Conservation (phyloP, 2,797 vertebrate species). For the Danio aesculapii region DNA sequence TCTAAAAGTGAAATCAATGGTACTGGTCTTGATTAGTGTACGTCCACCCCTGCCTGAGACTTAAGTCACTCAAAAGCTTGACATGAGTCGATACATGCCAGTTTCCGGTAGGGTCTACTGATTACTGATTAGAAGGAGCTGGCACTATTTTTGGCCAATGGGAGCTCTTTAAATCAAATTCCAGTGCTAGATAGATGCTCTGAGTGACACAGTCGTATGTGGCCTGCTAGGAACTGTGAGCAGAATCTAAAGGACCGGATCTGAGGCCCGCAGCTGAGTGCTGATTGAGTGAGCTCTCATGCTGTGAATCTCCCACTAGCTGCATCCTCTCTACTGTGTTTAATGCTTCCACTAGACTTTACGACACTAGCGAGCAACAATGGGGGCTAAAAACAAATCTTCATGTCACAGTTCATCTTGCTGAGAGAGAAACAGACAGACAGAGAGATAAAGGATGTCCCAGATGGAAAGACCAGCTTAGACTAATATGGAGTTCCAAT, state of each 20-base stretch:
- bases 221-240: constrained; percentile 36
- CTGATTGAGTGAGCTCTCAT: constrained; percentile 56
- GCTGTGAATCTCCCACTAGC: constrained; percentile 51
- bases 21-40: constrained; percentile 23
- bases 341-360: constrained; percentile 60
- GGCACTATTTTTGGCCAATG: constrained; percentile 23
- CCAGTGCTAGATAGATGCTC: constrained; percentile 35
- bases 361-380: constrained; percentile 49
- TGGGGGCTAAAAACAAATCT: constrained; percentile 55
- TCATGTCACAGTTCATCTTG: constrained; percentile 47
- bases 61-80: constrained; percentile 37
- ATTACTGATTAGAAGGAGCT: constrained; percentile 46
- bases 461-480: neutral
- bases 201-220: constrained; percentile 27
- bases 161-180: constrained; percentile 47
- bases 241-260: constrained; percentile 50
- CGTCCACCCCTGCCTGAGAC: constrained; percentile 8
- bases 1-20: constrained; percentile 27
- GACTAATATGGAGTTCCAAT: neutral
- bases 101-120: constrained; percentile 28
- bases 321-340: constrained; percentile 62
- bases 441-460: constrained; percentile 1
- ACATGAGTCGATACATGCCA: constrained; percentile 34
- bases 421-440: constrained; percentile 30
- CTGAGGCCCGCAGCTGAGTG: constrained; percentile 39